Evolutionary conservation across 2,113 vertebrate species (phyloP).

Genomic region (Neotoma lepida): DNA sequence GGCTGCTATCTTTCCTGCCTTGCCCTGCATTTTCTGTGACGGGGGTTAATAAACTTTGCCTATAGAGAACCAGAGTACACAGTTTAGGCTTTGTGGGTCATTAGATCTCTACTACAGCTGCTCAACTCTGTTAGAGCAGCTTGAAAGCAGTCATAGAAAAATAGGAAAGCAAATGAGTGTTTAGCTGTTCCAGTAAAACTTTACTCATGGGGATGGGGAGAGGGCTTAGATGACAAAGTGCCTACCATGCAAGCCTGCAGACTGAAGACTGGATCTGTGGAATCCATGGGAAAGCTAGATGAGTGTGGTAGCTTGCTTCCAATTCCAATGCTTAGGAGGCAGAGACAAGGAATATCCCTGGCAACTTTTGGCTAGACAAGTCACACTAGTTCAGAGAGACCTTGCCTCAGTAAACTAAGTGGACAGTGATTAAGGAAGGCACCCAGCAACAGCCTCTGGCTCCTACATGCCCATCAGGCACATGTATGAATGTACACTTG

Average conservation of each 20-base stretch:
- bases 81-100: slow-evolving; percentile 14
- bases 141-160: slow-evolving; percentile 13
- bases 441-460: background rate
- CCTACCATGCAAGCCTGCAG: background rate
- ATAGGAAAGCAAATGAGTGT: background rate
- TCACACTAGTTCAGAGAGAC: background rate
- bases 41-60: background rate
- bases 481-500: background rate
- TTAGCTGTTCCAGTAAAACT: background rate
- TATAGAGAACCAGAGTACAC: background rate
- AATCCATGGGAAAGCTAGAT: background rate
- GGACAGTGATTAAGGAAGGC: too few species aligned
- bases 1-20: background rate
- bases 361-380: background rate
- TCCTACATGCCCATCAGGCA: background rate
- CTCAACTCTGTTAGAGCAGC: background rate
- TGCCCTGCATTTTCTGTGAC: background rate
- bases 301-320: background rate
- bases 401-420: background rate
- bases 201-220: background rate
- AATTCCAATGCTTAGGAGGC: background rate
- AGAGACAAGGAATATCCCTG: background rate
- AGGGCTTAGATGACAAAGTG: background rate
- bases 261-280: background rate
- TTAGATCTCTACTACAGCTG: background rate